Conservation (phyloP, 2,113 vertebrate species). For the Sturnira hondurensis region DNA sequence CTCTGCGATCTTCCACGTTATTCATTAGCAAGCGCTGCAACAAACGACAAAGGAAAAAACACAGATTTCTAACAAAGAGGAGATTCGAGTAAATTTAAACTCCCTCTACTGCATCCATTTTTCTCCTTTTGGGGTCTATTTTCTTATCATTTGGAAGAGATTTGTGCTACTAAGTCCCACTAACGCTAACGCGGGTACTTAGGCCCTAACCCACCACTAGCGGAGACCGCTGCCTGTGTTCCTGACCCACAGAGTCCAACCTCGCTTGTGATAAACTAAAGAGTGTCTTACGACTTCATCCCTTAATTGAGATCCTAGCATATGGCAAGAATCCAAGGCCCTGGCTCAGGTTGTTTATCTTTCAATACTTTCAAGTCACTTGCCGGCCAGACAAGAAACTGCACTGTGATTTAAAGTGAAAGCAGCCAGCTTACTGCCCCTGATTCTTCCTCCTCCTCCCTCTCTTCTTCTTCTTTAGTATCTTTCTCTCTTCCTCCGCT, state of each 20-base stretch:
- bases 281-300: constrained; percentile 77
- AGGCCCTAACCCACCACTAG: neutral
- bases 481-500: constrained; percentile 33
- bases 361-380: constrained; percentile 78
- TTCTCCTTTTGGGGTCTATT: constrained; percentile 37
- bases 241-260: constrained; percentile 72
- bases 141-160: constrained; percentile 32
- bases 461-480: constrained; percentile 35
- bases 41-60: constrained; percentile 29
- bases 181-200: constrained; percentile 45
- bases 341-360: constrained; percentile 80
- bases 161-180: constrained; percentile 13
- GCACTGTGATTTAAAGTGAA: constrained; percentile 75
- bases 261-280: constrained; percentile 70
- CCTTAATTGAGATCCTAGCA: constrained; percentile 80
- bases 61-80: constrained; percentile 51
- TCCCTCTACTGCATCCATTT: constrained; percentile 32
- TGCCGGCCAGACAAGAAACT: constrained; percentile 76
- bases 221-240: constrained; percentile 64
- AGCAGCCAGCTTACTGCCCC: constrained; percentile 55
- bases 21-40: constrained; percentile 58
- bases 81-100: constrained; percentile 53
- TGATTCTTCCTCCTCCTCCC: constrained; percentile 13
- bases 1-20: constrained; percentile 31
- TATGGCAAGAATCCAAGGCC: constrained; percentile 79